Evolutionary conservation across 2,888 invertebrate species (phyloP), one percentile per base, ranked within the genome.

Genomic region (Brenthis daphne): DNA sequence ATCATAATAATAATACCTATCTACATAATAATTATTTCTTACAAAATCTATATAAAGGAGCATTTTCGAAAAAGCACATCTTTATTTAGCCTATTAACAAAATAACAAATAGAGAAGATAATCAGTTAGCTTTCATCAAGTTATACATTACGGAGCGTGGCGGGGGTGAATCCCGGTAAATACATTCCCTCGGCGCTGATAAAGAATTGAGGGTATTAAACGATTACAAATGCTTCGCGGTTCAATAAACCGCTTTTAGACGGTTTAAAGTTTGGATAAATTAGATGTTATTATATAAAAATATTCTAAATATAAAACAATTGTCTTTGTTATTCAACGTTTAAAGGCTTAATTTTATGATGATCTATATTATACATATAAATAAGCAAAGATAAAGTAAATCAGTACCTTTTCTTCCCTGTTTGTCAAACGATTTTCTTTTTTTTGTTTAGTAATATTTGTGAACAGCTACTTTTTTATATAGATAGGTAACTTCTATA

Each of bases 141-240:
- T 86, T 86, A 86, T 89, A 86, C 85, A 87, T 89, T 88, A 86
- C 77, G 77, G 48, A 64, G 64, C 67, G 78, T 77, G 76, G 76
- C 76, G 82, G 84, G 85, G 86, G 85, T 79, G 82, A 84, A 82
- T 79, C 82, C 82, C 83, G 78, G 77, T 77, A 80, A 80, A 82
- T 77, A 79, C 78, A 81, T 82, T 80, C 85, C 83, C 86, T 87
- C 82, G 75, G 78, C 78, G 79, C 88, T 91, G 93, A 93, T 93
- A 93, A 92, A 92, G 92, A 92, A 93, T 89, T 90, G 90, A 86
- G 90, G 91, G 93, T 92, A 93, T 93, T 93, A 93, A 92, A 92
- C 92, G 92, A 91, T 92, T 91, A 92, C 92, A 92, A 92, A 92
- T 92, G 92, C 91, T 90, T 90, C 85, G 90, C 90, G 90, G 90